phyloP scores from a whole-genome alignment of 2,797 vertebrate genomes.

The Smutsia temminckii region DNA sequence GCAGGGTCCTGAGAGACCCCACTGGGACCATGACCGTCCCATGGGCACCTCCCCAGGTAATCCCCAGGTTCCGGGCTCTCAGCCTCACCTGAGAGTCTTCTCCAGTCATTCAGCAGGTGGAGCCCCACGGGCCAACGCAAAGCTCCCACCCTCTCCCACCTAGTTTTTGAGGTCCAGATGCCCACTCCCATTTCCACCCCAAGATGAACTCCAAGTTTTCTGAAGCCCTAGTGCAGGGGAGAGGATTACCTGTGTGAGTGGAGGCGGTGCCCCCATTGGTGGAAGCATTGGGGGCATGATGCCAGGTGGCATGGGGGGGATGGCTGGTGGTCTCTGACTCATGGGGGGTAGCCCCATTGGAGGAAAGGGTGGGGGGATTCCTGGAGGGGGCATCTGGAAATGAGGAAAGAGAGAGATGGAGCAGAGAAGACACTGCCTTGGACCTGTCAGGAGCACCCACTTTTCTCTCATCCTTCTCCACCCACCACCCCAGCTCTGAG shows the following conservation, averaged over 20 bases:
- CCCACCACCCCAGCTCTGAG: not conserved
- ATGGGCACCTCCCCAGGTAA: not conserved
- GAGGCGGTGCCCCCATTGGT: slow-evolving; percentile 84
- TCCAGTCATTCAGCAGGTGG: not conserved
- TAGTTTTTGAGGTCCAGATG: not conserved
- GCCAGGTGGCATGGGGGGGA: slow-evolving; percentile 84
- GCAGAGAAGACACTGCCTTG: slow-evolving; percentile 1
- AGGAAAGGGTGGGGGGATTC: slow-evolving; percentile 85
- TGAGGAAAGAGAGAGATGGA: slow-evolving; percentile 58
- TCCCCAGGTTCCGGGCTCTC: not conserved
- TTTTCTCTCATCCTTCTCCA: not conserved
- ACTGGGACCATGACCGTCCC: not conserved
- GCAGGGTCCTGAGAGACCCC: not conserved
- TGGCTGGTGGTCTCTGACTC: slow-evolving; percentile 84
- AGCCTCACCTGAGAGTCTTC: not conserved
- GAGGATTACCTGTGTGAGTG: slow-evolving; percentile 84
- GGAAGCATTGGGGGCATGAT: slow-evolving; percentile 86
- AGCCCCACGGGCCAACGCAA: not conserved
- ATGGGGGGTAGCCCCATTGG: slow-evolving; percentile 85
- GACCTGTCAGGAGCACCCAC: slow-evolving; percentile 1
- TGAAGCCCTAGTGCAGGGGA: not conserved
- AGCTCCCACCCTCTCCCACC: not conserved
- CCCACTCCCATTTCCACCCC: not conserved
- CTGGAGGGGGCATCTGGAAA: slow-evolving; percentile 85
- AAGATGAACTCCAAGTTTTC: not conserved